These are phyloP conservation scores for Hyposmocoma kahamanoa DNA, from an alignment of 1,140 invertebrate genomes.

Conservation along the genomic window DNA sequence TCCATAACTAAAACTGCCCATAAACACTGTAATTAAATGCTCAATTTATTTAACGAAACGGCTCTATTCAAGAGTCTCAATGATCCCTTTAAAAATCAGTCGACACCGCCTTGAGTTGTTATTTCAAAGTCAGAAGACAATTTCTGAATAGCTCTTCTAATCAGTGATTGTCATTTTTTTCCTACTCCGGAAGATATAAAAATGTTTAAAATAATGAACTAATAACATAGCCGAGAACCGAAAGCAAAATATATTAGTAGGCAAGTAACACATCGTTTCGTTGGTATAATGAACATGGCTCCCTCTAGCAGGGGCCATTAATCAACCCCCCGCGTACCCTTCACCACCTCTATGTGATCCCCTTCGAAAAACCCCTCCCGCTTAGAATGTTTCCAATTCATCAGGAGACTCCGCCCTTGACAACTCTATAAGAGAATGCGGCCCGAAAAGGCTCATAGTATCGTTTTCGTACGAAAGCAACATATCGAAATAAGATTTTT, in stretches of 20 bases:
- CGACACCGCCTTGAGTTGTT: conserved; percentile 27
- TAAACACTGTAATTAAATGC: background rate
- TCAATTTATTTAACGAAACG: background rate
- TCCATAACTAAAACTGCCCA: background rate
- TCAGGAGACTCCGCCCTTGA: conserved; percentile 73
- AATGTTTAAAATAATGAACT: conserved; percentile 66
- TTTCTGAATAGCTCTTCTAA: conserved; percentile 36
- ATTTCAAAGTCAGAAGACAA: conserved; percentile 29
- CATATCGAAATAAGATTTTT: too few relatives aligned
- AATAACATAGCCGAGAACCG: conserved; percentile 48
- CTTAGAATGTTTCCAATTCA: conserved; percentile 67
- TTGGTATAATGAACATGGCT: conserved; percentile 71
- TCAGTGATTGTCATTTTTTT: conserved; percentile 52
- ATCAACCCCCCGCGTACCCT: conserved; percentile 49
- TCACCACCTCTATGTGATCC: conserved; percentile 30
- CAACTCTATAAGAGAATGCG: conserved; percentile 71
- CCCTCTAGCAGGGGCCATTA: conserved; percentile 57
- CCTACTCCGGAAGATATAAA: conserved; percentile 64
- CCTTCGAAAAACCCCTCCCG: conserved; percentile 46
- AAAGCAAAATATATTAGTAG: conserved; percentile 69
- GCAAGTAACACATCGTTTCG: conserved; percentile 68
- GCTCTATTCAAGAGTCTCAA: background rate
- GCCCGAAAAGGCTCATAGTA: too few relatives aligned
- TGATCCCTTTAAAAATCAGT: conserved; percentile 21
- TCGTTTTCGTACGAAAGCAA: too few relatives aligned